Evolutionary conservation across 2,797 vertebrate genomes (phyloP).

Genomic region (Falco cherrug): DNA sequence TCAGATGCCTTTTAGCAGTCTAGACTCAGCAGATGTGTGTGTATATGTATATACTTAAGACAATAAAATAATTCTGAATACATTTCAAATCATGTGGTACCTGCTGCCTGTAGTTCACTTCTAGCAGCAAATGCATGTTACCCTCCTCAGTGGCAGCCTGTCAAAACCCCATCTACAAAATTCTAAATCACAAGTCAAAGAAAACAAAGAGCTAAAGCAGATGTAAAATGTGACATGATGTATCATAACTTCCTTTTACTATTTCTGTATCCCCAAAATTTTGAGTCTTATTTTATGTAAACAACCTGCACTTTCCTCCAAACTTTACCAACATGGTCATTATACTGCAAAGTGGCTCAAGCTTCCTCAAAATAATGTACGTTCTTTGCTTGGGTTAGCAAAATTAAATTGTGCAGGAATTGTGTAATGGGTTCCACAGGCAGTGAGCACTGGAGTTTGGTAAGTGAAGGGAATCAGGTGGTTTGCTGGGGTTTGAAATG

Average conservation of each 20-base stretch:
- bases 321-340: background rate
- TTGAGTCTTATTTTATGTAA: background rate
- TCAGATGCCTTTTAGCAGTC: constrained; percentile 31
- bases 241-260: background rate
- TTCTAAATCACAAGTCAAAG: background rate
- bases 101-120: constrained; percentile 17
- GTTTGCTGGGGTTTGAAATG: background rate
- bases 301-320: background rate
- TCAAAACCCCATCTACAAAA: constrained; percentile 19
- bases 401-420: background rate
- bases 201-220: constrained; percentile 30
- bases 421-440: background rate
- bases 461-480: background rate
- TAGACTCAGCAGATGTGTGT: constrained; percentile 20
- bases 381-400: background rate
- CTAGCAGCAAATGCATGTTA: constrained; percentile 25
- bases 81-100: constrained; percentile 19
- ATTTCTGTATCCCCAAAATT: background rate
- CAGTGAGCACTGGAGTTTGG: accelerated
- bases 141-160: background rate
- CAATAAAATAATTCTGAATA: constrained; percentile 30
- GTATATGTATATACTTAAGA: background rate
- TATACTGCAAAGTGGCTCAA: background rate
- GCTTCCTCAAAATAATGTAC: background rate
- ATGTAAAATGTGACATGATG: background rate